Conservation (phyloP, 1,140 invertebrate species). For the Drosophila azteca region DNA sequence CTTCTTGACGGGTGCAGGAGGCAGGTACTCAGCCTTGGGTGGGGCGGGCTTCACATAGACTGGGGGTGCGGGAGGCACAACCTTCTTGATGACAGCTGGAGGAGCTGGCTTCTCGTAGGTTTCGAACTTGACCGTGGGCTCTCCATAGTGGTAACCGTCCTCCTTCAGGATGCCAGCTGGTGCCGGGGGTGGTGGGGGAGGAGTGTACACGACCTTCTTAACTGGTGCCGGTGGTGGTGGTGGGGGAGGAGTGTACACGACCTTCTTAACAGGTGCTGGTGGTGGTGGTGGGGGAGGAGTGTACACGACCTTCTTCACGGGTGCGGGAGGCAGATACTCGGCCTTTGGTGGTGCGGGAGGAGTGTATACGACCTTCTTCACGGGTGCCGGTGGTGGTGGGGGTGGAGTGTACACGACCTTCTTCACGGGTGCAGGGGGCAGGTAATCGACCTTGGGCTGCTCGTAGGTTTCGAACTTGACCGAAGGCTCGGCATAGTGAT, state of each 20-base stretch:
- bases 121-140: slow-evolving; percentile 13
- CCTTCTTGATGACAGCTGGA: not conserved
- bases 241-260: slow-evolving; percentile 17
- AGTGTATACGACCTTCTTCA: slow-evolving; percentile 2
- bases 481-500: slow-evolving; percentile 39
- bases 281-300: slow-evolving; percentile 22
- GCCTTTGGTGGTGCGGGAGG: slow-evolving; percentile 21
- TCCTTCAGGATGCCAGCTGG: slow-evolving; percentile 58
- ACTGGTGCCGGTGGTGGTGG: slow-evolving; percentile 35
- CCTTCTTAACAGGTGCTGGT: slow-evolving; percentile 29
- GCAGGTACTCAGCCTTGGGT: slow-evolving; percentile 28
- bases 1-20: slow-evolving; percentile 1
- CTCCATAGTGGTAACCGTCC: slow-evolving; percentile 53
- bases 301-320: slow-evolving; percentile 27
- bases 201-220: slow-evolving; percentile 22
- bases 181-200: slow-evolving; percentile 21
- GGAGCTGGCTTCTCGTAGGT: slow-evolving; percentile 6
- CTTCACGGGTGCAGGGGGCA: slow-evolving; percentile 23
- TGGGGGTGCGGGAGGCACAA: slow-evolving; percentile 12
- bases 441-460: not conserved
- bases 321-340: slow-evolving; percentile 34
- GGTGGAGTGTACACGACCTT: slow-evolving; percentile 5
- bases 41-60: not conserved
- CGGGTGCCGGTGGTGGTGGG: slow-evolving; percentile 1
- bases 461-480: slow-evolving; percentile 27